These are phyloP conservation scores for Saxidomus purpurata DNA, from an alignment of 1,140 invertebrate species.

Conservation along the genomic window DNA sequence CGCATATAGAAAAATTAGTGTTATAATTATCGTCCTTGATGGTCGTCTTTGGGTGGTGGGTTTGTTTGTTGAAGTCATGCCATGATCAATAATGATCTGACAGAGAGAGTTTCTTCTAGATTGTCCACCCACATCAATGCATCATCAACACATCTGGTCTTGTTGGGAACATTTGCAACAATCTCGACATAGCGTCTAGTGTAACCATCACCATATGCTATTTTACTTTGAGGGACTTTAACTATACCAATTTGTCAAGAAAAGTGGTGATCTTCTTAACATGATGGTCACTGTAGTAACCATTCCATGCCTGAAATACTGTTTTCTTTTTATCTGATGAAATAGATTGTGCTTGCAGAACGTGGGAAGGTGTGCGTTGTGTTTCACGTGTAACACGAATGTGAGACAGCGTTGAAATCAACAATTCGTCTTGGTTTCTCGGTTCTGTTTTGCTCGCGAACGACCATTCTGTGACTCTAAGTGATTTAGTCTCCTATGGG, in stretches of 20 bases:
- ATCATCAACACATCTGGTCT: slow-evolving; percentile 77
- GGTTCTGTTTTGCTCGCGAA: slow-evolving; percentile 70
- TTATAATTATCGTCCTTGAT: no score
- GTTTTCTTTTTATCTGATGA: slow-evolving; percentile 64
- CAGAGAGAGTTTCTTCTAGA: slow-evolving; percentile 62
- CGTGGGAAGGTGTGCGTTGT: slow-evolving; percentile 64
- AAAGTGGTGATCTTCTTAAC: slow-evolving; percentile 72
- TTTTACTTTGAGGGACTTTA: slow-evolving; percentile 68
- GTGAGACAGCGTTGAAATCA: slow-evolving; percentile 71
- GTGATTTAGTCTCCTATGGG: slow-evolving; percentile 71
- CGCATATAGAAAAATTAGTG: no score
- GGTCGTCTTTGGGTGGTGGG: no score
- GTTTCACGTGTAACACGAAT: slow-evolving; percentile 62
- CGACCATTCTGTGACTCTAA: slow-evolving; percentile 75
- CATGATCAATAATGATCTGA: no score
- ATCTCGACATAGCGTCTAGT: slow-evolving; percentile 69
- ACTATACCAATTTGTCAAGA: slow-evolving; percentile 65
- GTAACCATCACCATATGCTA: slow-evolving; percentile 71
- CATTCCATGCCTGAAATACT: slow-evolving; percentile 67
- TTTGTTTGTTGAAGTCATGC: no score
- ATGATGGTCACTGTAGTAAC: slow-evolving; percentile 60
- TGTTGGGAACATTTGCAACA: slow-evolving; percentile 68
- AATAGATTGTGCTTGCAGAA: slow-evolving; percentile 60
- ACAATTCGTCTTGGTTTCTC: slow-evolving; percentile 68
- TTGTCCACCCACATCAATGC: slow-evolving; percentile 62